Percentiles rank a stretch among this genome's conserved stretches.
Evolutionary conservation across 2,113 vertebrate species (phyloP).

Genomic region (Tachysurus fulvidraco): DNA sequence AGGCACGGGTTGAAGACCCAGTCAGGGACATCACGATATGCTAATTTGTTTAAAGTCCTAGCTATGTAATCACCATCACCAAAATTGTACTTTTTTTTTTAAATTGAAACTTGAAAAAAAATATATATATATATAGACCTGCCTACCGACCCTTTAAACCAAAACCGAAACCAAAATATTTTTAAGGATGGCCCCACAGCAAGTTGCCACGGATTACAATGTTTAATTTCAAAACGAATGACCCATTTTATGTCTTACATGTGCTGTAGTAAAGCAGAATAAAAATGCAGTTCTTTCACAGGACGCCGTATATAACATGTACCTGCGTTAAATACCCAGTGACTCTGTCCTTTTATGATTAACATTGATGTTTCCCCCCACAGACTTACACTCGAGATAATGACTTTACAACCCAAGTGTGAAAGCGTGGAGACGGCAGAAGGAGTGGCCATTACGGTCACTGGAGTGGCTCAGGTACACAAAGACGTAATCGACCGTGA

Average conservation of each 20-base stretch:
- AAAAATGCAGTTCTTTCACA: not conserved
- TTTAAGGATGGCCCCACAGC: too few relatives aligned
- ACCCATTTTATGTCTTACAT: not conserved
- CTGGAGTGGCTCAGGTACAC: constrained; percentile 95
- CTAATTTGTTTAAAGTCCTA: too few relatives aligned
- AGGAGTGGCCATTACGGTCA: constrained; percentile 98
- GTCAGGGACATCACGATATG: too few relatives aligned
- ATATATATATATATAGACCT: too few relatives aligned
- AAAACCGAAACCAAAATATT: too few relatives aligned
- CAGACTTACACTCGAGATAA: constrained; percentile 97
- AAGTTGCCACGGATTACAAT: not conserved
- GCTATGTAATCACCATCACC: too few relatives aligned
- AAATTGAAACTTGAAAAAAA: too few relatives aligned
- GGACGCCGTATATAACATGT: not conserved
- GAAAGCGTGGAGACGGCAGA: constrained; percentile 98
- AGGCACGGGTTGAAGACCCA: too few relatives aligned
- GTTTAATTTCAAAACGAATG: not conserved
- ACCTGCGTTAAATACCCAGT: not conserved
- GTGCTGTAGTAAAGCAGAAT: not conserved
- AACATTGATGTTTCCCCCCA: constrained; percentile 51
- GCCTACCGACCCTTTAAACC: too few relatives aligned
- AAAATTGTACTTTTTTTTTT: too few relatives aligned
- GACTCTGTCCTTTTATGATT: not conserved
- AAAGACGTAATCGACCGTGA: not conserved
- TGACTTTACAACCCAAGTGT: constrained; percentile 96